These are phyloP conservation scores for Lasioglossum oenotherae DNA, from an alignment of 2,888 invertebrate species.

Conservation along the genomic window DNA sequence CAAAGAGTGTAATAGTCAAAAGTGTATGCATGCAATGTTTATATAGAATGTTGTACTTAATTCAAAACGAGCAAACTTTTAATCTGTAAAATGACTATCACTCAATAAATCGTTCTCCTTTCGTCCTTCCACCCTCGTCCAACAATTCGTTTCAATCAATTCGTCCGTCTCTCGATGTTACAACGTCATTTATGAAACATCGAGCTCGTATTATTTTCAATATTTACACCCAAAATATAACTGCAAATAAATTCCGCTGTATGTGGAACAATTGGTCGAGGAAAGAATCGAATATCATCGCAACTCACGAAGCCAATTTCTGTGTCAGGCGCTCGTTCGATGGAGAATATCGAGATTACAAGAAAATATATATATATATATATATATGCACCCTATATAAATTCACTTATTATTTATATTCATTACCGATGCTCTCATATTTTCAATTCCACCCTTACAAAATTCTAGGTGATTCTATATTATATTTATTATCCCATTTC, in stretches of 20 bases:
- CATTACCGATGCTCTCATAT: no score
- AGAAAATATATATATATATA: no score
- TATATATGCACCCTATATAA: no score
- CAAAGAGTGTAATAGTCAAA: no score
- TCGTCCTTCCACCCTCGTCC: neutral
- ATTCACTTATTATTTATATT: no score
- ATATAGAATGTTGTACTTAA: neutral
- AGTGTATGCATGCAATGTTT: neutral
- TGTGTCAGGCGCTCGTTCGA: no score
- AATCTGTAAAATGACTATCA: neutral
- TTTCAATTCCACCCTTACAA: no score
- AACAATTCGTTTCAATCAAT: constrained; percentile 46
- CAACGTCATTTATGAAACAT: constrained; percentile 32
- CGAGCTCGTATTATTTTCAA: constrained; percentile 27
- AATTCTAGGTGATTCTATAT: no score
- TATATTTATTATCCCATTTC: no score
- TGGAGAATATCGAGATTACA: no score
- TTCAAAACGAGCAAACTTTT: neutral
- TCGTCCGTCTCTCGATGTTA: neutral
- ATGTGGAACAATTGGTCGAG: neutral
- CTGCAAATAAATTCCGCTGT: constrained; percentile 18
- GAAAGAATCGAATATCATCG: constrained; percentile 18
- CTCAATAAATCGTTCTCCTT: constrained; percentile 28
- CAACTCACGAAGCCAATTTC: neutral
- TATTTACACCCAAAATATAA: constrained; percentile 35